Evolutionary conservation across 2,797 vertebrate species (phyloP), one percentile per base, ranked within the genome.

Genomic region (Lithobates pipiens): DNA sequence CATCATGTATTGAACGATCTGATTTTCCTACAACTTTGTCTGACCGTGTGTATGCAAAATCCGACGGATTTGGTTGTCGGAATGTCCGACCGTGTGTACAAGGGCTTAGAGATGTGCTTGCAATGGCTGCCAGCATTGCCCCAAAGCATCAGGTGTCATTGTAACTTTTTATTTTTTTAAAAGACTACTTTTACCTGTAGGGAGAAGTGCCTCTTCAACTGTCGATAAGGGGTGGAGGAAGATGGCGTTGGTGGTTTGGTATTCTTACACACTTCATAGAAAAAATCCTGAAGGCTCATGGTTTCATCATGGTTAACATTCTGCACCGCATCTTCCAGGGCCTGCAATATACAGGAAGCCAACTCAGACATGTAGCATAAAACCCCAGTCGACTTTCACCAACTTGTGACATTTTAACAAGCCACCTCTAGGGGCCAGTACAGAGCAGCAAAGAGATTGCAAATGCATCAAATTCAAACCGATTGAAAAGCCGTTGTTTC

Each of bases 151-250:
- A 39, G 36, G 1, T 7, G 36, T 46, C 1, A 46, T 11, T 3
- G 44, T 3, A 1, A 34, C 44, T 2, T n/a, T n/a, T n/a, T n/a
- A n/a, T n/a, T n/a, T n/a, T n/a, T n/a, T 13, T 10, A 44, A 44
- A 46, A 46, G 2, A 3, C 10, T 44, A 13, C 1, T 23, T 61
- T 86, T 90, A 99, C 98, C 96, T 98, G 98, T 88, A 96, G 96
- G 88, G 97, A 99, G 88, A 98, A 97, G 83, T 95, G 96, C 9
- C 98, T 94, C 85, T 99, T 99, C 5, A 99, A 93, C 83, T 98
- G 98, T 82, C 98, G 93, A 86, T 99, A 99, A 0, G 98, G 97
- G 0, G 98, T 99, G 0, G 97, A 99, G 0, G 96, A 95, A 0
- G 97, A 98, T 0, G 96, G 95, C 0, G 96, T 96, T 3, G 95